phyloP scores from a whole-genome alignment of 2,888 invertebrate genomes.

The Cheilosia vernalis region DNA sequence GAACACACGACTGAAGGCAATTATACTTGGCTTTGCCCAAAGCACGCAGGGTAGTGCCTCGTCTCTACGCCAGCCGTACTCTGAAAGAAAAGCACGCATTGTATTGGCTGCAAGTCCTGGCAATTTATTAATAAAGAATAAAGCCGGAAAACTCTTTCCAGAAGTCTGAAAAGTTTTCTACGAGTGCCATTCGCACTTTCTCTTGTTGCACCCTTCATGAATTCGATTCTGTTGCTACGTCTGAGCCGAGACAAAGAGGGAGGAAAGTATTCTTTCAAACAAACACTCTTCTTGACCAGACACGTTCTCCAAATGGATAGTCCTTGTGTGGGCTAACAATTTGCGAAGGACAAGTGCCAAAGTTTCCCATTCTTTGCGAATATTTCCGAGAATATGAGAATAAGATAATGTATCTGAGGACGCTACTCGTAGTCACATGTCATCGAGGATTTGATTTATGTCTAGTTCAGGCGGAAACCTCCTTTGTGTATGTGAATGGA shows the following conservation, averaged over 20 bases:
- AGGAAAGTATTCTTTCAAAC: constrained; percentile 31
- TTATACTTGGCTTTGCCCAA: constrained; percentile 46
- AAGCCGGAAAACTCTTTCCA: constrained; percentile 45
- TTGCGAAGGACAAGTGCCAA: background rate
- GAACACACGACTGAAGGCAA: constrained; percentile 37
- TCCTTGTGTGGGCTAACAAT: constrained; percentile 11
- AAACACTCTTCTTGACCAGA: constrained; percentile 34
- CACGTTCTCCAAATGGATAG: constrained; percentile 34
- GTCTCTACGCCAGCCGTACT: background rate
- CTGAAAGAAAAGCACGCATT: constrained; percentile 21
- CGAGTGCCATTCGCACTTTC: constrained; percentile 23
- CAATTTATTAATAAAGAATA: background rate
- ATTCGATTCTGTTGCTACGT: constrained; percentile 11
- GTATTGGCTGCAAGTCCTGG: constrained; percentile 21
- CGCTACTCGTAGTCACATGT: constrained; percentile 34
- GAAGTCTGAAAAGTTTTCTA: constrained; percentile 45
- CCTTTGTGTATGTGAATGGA: constrained; percentile 18
- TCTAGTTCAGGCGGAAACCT: constrained; percentile 13
- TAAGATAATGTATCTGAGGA: constrained; percentile 44
- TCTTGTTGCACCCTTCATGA: background rate
- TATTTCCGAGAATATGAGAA: background rate
- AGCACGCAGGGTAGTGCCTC: background rate
- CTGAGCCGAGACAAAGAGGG: constrained; percentile 5
- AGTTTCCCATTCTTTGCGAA: constrained; percentile 1
- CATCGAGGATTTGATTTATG: constrained; percentile 51